Percentiles rank a stretch among this genome's conserved stretches.
phyloP scores from a whole-genome alignment of 2,797 vertebrate genomes.

The Cuniculus paca region DNA sequence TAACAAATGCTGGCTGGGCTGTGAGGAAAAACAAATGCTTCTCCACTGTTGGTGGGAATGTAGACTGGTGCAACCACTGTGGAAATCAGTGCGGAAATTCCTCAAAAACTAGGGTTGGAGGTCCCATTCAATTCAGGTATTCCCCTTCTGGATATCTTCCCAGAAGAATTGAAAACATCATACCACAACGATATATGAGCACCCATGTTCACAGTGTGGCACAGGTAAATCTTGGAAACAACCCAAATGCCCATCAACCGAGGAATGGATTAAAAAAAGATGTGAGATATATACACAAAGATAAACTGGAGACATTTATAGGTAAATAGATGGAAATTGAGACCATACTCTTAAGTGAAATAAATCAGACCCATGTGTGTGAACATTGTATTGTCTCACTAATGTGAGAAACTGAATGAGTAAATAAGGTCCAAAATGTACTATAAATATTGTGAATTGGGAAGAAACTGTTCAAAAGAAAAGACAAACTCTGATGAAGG shows the following conservation, averaged over 20 bases:
- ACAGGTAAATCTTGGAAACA: not conserved
- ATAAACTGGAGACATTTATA: not conserved
- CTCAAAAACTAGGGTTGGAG: not conserved
- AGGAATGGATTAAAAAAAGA: not conserved
- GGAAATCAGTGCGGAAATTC: not conserved
- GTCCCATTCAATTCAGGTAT: not conserved
- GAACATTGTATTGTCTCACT: not conserved
- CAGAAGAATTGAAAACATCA: not conserved
- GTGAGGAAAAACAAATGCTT: not conserved
- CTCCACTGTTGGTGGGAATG: not conserved
- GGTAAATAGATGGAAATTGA: not conserved
- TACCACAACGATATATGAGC: not conserved
- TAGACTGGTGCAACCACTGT: not conserved
- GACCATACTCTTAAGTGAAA: not conserved
- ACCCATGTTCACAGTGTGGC: not conserved
- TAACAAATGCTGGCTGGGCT: not conserved
- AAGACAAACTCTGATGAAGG: not conserved
- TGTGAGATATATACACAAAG: not conserved
- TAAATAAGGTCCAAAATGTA: not conserved
- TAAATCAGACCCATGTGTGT: not conserved
- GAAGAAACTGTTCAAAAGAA: not conserved
- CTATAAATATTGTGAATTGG: not conserved
- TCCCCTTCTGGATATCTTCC: not conserved
- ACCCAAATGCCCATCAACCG: not conserved
- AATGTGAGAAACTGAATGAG: not conserved